Conservation (phyloP, 1,140 invertebrate species). For the Macrobrachium nipponense region DNA sequence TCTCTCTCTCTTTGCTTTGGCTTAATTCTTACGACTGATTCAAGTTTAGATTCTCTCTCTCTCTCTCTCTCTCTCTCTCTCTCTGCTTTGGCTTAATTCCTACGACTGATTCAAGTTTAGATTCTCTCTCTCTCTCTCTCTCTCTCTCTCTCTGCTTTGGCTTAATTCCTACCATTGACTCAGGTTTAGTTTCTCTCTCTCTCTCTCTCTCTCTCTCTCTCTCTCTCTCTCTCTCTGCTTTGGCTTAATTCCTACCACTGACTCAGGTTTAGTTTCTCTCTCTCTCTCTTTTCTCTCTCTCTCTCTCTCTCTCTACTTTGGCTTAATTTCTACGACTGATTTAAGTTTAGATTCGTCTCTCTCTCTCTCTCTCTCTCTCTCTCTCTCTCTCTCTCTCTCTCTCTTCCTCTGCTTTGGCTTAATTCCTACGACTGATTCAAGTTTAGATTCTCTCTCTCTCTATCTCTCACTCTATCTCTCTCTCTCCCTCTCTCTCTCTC, state of each 20-base stretch:
- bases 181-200: background rate
- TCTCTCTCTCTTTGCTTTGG: background rate
- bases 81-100: too few relatives aligned
- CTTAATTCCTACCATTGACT: background rate
- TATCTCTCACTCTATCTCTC: background rate
- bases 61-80: too few relatives aligned
- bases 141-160: background rate
- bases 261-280: background rate
- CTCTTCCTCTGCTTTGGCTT: background rate
- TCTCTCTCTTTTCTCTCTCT: background rate
- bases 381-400: slow-evolving; percentile 3
- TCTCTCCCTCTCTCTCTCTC: slow-evolving; percentile 10
- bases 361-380: background rate
- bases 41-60: too few relatives aligned
- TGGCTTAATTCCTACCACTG: background rate
- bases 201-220: slow-evolving; percentile 3
- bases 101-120: too few relatives aligned
- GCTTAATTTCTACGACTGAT: background rate
- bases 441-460: too few relatives aligned
- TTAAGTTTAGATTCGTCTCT: too few relatives aligned
- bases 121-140: slow-evolving; percentile 9
- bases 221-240: background rate
- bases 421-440: too few relatives aligned
- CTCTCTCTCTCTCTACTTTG: background rate
- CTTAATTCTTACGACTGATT: background rate